These are phyloP conservation scores for Peromyscus attwateri DNA, from an alignment of 2,797 vertebrate genomes.

Conservation along the genomic window DNA sequence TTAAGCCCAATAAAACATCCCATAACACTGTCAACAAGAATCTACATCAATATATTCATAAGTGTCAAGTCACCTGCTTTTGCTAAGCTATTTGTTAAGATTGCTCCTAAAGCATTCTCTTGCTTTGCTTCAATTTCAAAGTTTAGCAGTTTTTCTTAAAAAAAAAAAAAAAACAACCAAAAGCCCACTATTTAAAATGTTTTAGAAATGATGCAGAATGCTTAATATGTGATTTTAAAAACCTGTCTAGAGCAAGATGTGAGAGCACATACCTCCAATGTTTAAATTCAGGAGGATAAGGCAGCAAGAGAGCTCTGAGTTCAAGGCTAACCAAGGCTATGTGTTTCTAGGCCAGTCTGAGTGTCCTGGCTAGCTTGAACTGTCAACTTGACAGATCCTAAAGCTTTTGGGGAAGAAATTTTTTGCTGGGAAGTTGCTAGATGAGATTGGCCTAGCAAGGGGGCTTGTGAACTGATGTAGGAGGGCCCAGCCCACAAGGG, in stretches of 20 bases:
- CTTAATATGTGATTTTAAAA: neutral
- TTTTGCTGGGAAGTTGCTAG: neutral
- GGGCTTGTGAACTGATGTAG: neutral
- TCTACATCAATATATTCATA: neutral
- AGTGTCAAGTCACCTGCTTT: neutral
- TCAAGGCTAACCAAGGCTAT: neutral
- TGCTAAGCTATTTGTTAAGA: slow-evolving; percentile 29
- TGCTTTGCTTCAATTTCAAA: neutral
- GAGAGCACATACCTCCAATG: neutral
- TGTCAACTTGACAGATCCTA: neutral
- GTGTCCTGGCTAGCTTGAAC: neutral
- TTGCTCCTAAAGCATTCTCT: neutral
- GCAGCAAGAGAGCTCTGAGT: neutral
- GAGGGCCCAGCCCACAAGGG: neutral
- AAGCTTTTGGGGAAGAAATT: neutral
- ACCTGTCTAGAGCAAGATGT: too few relatives aligned
- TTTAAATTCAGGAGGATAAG: neutral
- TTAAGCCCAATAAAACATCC: neutral
- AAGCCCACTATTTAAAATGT: neutral
- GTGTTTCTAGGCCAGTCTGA: neutral
- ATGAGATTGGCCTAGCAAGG: neutral
- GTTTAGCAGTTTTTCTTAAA: neutral
- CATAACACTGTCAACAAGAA: neutral
- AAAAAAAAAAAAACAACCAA: neutral
- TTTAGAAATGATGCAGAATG: neutral